These are phyloP conservation scores for Rhagoletis zephyria DNA, from an alignment of 1,140 invertebrate species.

Conservation along the genomic window DNA sequence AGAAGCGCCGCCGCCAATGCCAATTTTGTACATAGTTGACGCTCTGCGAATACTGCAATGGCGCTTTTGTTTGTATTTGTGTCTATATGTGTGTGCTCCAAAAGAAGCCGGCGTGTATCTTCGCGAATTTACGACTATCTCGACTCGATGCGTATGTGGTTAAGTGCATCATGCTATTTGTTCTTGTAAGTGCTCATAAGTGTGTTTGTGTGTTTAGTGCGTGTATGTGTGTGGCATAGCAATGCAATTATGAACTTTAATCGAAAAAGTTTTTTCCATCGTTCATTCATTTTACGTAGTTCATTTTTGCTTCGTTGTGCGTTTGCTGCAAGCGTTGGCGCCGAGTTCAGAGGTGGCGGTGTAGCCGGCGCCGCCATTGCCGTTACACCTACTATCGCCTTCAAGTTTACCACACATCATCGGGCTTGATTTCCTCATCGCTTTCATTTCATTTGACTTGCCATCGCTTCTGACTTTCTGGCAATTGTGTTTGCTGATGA, in stretches of 20 bases:
- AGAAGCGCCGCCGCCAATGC: too few species aligned
- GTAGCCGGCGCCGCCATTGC: neutral
- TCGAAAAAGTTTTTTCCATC: slow-evolving; percentile 55
- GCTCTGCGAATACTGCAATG: neutral
- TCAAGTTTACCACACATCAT: slow-evolving; percentile 42
- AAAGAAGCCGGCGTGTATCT: neutral
- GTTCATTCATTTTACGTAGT: slow-evolving; percentile 7
- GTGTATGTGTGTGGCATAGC: neutral
- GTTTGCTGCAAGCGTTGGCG: neutral
- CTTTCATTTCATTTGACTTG: slow-evolving; percentile 25
- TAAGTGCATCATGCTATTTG: neutral
- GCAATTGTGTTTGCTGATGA: slow-evolving; percentile 15
- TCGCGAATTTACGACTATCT: too few species aligned
- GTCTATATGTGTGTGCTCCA: neutral
- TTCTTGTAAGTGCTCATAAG: neutral
- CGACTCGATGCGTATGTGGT: neutral
- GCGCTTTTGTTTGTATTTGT: neutral
- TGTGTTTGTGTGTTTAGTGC: neutral
- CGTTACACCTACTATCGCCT: neutral
- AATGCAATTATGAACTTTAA: slow-evolving; percentile 57
- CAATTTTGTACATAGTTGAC: too few species aligned
- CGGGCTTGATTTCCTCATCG: slow-evolving; percentile 12
- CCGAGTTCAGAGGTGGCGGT: neutral
- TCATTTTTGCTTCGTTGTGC: neutral
- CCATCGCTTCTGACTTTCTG: slow-evolving; percentile 15